Conservation (phyloP, 2,888 invertebrate genomes). For the Aphelenchoides bicaudatus region DNA sequence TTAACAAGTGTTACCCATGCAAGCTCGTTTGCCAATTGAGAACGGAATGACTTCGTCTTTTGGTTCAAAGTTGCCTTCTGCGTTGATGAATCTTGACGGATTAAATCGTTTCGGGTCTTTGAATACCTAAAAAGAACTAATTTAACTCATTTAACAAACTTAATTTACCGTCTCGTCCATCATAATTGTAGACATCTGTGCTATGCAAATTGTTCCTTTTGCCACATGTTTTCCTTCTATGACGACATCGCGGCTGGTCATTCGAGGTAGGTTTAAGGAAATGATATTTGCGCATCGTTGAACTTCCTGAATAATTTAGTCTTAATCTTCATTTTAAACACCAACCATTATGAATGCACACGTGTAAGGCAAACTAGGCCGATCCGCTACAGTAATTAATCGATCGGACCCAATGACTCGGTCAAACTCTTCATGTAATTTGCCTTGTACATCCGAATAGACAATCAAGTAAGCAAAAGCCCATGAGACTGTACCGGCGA, state of each 20-base stretch:
- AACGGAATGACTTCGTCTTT: slow-evolving; percentile 39
- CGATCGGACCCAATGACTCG: slow-evolving; percentile 20
- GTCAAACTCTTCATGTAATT: slow-evolving; percentile 23
- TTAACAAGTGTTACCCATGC: slow-evolving; percentile 34
- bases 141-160: background rate
- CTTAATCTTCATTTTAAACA: too few relatives aligned
- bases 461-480: slow-evolving; percentile 19
- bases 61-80: slow-evolving; percentile 23
- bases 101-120: slow-evolving; percentile 38
- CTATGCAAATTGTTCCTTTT: slow-evolving; percentile 22
- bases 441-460: slow-evolving; percentile 24
- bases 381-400: slow-evolving; percentile 19
- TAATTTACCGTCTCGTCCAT: background rate
- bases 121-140: slow-evolving; percentile 28
- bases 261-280: slow-evolving; percentile 19
- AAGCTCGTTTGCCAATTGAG: slow-evolving; percentile 39
- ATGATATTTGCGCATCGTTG: slow-evolving; percentile 22
- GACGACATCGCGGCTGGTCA: background rate
- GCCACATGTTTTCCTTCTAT: slow-evolving; percentile 29
- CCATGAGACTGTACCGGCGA: slow-evolving; percentile 23
- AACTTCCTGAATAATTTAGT: slow-evolving; percentile 19
- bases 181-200: background rate
- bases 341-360: slow-evolving; percentile 16
- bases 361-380: slow-evolving; percentile 22
- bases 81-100: slow-evolving; percentile 39